Evolutionary conservation across 2,113 vertebrate species (phyloP), one percentile per base, ranked within the genome.

Genomic region (Chitala chitala): DNA sequence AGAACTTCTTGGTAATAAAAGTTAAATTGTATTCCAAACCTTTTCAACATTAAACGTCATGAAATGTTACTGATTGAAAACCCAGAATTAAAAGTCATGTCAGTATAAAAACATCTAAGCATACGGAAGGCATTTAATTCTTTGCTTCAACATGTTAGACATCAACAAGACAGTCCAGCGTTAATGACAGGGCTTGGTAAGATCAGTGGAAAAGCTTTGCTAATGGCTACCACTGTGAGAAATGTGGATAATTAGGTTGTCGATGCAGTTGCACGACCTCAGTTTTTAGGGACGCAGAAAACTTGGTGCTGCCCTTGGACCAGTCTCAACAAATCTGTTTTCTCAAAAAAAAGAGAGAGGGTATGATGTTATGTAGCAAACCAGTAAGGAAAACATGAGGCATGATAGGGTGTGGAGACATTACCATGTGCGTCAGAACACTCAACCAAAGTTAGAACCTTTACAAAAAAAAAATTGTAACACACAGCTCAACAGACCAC

Each of bases 341-440:
- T 56, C 29, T 12, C 36, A 12, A 42, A 1, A 42, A 66, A 44
- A 42, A 33, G 20, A n/a, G 22, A 66, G 46, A 24, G 40, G 38
- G 46, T 24, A 44, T 66, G 64, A 66, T 66, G 48, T 8, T 51
- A 51, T 51, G 64, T 24, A 66, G 9, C 46, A 66, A 66, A 40
- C 15, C 46, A 4, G n/a, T 15, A 24, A 24, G 38, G 64, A 66
- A 66, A 66, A 46, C 38, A 66, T 46, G 22, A 66, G 24, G 64
- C 22, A 46, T 22, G 22, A 44, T 66, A 46, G 40, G 64, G 64
- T 44, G 64, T 66, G 64, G 64, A 17, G 40, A 22, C 26, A 13
- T 46, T 46, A 44, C 64, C 38, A 44, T 20, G 40, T 24, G n/a
- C 44, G n/a, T 24, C 22, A 26, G 20, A 51, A 15, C 48, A 8